These are phyloP conservation scores for Virgularia gustaviana DNA, from an alignment of 92 coral and sea anemone species.

Conservation along the genomic window DNA sequence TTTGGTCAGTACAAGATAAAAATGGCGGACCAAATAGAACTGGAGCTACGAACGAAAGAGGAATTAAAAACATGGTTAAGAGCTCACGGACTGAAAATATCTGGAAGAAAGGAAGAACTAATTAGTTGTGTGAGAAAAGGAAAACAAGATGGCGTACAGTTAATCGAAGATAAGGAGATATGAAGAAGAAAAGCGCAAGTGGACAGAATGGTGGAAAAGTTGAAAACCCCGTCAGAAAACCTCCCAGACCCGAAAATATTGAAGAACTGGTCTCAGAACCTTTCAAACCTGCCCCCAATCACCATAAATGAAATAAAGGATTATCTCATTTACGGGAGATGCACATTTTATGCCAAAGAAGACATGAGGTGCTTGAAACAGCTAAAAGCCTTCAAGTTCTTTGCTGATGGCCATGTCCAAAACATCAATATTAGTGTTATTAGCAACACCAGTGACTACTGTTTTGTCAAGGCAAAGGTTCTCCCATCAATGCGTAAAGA, in stretches of 20 bases:
- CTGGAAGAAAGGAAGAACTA: slow-evolving; percentile 8
- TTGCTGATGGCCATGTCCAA: slow-evolving; percentile 37
- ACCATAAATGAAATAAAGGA: slow-evolving; percentile 19
- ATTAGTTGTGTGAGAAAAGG: slow-evolving; percentile 8
- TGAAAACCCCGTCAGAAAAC: slow-evolving; percentile 13
- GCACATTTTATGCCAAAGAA: slow-evolving; percentile 33
- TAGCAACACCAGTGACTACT: slow-evolving; percentile 21
- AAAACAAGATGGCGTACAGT: background rate
- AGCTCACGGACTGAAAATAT: slow-evolving; percentile 1
- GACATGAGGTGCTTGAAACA: slow-evolving; percentile 38
- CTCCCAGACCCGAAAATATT: slow-evolving; percentile 32
- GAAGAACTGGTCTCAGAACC: slow-evolving; percentile 32
- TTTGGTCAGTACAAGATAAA: slow-evolving; percentile 2
- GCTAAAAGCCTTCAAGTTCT: slow-evolving; percentile 39
- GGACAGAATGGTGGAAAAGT: slow-evolving; percentile 27
- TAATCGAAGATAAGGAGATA: background rate
- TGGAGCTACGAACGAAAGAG: background rate
- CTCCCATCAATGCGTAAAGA: slow-evolving; percentile 42
- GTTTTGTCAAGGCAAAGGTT: slow-evolving; percentile 35
- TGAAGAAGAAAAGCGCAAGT: slow-evolving; percentile 6
- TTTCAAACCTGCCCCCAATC: slow-evolving; percentile 14
- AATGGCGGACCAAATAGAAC: slow-evolving; percentile 11
- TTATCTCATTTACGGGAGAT: slow-evolving; percentile 25
- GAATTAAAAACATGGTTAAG: slow-evolving; percentile 13
- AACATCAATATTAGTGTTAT: slow-evolving; percentile 23